Evolutionary conservation across 2,113 vertebrate species (phyloP).

Genomic region (Rhea americana): DNA sequence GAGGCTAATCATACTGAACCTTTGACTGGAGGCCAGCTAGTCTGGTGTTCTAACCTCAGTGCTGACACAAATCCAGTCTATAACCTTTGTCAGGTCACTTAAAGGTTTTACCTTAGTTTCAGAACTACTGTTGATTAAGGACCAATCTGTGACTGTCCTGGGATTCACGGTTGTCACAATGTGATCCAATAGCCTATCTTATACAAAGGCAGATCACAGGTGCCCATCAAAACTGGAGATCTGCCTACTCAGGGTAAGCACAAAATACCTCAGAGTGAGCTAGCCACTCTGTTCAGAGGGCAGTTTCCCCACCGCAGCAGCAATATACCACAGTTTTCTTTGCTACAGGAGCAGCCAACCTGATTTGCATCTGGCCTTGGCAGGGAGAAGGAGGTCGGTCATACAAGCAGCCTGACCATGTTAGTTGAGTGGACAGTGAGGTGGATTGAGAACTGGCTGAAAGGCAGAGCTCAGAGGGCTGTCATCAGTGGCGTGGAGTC

Average conservation of each 20-base stretch:
- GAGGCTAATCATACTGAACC: neutral
- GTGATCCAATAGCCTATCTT: neutral
- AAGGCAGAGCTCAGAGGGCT: no score
- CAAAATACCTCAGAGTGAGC: neutral
- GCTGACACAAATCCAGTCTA: slow-evolving; percentile 8
- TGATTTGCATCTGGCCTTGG: neutral
- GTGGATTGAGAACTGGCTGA: no score
- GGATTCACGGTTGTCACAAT: neutral
- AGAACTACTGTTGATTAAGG: neutral
- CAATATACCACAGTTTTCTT: neutral
- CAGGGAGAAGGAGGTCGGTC: neutral
- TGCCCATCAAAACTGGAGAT: neutral
- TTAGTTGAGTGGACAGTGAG: no score
- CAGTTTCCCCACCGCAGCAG: neutral
- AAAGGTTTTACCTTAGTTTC: slow-evolving; percentile 39
- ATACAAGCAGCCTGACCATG: neutral
- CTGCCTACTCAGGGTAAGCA: neutral
- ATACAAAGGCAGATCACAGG: neutral
- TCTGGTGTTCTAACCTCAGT: slow-evolving; percentile 48
- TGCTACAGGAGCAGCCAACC: neutral
- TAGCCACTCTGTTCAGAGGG: neutral
- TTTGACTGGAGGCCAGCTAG: slow-evolving; percentile 37
- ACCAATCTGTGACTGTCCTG: neutral
- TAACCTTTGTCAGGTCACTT: neutral
- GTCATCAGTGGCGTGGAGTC: no score